Evolutionary conservation across 1,140 invertebrate genomes (phyloP).

Genomic region (Euborellia annulipes): DNA sequence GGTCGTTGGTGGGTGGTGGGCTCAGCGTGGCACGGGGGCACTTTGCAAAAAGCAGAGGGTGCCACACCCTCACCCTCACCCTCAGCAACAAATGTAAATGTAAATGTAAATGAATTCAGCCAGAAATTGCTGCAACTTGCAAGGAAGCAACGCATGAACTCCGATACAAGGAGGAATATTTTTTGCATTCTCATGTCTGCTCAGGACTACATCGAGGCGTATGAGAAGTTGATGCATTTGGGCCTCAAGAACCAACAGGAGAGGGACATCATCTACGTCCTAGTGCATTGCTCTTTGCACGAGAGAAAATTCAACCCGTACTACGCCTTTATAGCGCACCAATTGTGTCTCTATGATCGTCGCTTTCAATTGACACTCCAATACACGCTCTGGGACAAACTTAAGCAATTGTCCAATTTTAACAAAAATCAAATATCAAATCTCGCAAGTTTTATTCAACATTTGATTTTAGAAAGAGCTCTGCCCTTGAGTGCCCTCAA

Average conservation of each 20-base stretch:
- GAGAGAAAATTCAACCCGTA: constrained; percentile 78
- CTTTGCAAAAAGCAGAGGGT: constrained; percentile 27
- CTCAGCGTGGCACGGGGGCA: constrained; percentile 74
- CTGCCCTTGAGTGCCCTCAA: constrained; percentile 74
- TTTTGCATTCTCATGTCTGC: constrained; percentile 77
- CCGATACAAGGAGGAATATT: constrained; percentile 57
- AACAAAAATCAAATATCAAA: constrained; percentile 48
- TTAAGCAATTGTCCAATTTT: constrained; percentile 61
- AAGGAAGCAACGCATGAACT: constrained; percentile 73
- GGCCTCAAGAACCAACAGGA: constrained; percentile 66
- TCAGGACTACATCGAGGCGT: constrained; percentile 85
- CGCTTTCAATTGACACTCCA: constrained; percentile 64
- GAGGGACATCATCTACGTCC: constrained; percentile 73
- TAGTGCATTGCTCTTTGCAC: constrained; percentile 69
- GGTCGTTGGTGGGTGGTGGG: constrained; percentile 97
- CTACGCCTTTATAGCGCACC: constrained; percentile 65
- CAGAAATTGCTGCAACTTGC: constrained; percentile 61
- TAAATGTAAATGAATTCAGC: constrained; percentile 23
- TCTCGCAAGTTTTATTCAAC: constrained; percentile 59
- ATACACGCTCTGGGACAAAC: constrained; percentile 80
- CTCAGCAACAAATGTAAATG: not conserved
- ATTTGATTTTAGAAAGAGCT: constrained; percentile 64
- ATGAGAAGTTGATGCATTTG: constrained; percentile 73
- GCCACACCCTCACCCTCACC: not conserved
- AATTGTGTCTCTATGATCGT: constrained; percentile 68